A percentile compares a stretch with the other conserved stretches of the same genome.
These are phyloP conservation scores for Pseudoips prasinana DNA, from an alignment of 2,888 invertebrate species.

Conservation along the genomic window DNA sequence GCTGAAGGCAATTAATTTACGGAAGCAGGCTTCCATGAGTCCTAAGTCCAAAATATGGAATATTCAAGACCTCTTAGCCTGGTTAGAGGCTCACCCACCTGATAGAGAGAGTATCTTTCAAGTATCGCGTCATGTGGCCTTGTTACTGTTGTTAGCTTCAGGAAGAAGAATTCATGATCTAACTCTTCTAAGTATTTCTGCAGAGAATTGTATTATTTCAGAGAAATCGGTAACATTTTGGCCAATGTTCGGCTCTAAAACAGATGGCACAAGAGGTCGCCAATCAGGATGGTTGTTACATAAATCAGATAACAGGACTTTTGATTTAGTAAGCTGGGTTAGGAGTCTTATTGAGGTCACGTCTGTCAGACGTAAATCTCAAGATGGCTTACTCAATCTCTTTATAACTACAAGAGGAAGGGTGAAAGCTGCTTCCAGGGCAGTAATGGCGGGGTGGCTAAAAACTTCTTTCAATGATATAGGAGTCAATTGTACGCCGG, in stretches of 20 bases:
- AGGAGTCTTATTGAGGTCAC: not conserved
- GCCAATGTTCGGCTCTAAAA: slow-evolving; percentile 8
- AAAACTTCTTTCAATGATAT: not conserved
- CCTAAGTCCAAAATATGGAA: slow-evolving; percentile 2
- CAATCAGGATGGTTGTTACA: slow-evolving; percentile 4
- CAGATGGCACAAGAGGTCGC: not conserved
- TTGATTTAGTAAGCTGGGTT: slow-evolving; percentile 3
- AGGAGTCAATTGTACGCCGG: slow-evolving; percentile 1
- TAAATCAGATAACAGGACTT: not conserved
- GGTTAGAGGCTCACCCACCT: slow-evolving; percentile 1
- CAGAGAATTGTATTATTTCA: not conserved
- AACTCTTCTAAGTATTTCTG: not conserved
- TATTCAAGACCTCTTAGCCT: not conserved
- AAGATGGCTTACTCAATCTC: not conserved
- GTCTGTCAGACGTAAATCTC: not conserved
- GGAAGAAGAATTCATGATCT: slow-evolving; percentile 7
- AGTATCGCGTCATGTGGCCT: slow-evolving; percentile 6
- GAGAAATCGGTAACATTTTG: slow-evolving; percentile 2
- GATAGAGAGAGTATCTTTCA: slow-evolving; percentile 3
- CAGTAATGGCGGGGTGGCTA: slow-evolving; percentile 4
- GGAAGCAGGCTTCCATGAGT: not conserved
- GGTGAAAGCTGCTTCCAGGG: slow-evolving; percentile 5
- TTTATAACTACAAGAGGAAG: slow-evolving; percentile 3
- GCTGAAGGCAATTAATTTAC: slow-evolving; percentile 1
- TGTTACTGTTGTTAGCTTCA: slow-evolving; percentile 4